Evolutionary conservation across 2,113 vertebrate genomes (phyloP).

Genomic region (Cygnus buccinator): DNA sequence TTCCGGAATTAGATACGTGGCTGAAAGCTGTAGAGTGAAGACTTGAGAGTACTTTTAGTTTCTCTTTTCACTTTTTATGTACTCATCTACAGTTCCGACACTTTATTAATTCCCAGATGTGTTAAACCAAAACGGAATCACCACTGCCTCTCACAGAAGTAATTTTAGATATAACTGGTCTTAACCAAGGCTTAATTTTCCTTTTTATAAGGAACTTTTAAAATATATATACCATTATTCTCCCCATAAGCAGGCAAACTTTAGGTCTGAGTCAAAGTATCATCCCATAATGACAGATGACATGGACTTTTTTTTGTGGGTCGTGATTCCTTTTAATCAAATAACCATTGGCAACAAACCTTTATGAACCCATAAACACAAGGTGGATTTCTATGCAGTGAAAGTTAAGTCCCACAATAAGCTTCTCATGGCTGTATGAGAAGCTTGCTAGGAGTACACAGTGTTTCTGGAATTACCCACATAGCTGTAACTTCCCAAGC

Average conservation of each 20-base stretch:
- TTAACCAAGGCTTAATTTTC: neutral
- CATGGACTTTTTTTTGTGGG: neutral
- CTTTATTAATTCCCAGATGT: neutral
- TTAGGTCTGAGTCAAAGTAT: neutral
- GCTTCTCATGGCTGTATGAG: neutral
- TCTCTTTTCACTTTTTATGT: neutral
- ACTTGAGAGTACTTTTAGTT: neutral
- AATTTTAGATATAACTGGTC: neutral
- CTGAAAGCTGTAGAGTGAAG: neutral
- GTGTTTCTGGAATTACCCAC: neutral
- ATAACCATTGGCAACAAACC: neutral
- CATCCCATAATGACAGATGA: neutral
- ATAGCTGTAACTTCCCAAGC: neutral
- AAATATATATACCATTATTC: neutral
- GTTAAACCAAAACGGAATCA: conserved; percentile 6
- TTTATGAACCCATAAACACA: neutral
- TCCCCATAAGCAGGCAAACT: neutral
- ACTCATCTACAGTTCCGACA: neutral
- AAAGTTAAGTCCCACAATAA: neutral
- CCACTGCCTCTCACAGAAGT: neutral
- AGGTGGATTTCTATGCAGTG: no score
- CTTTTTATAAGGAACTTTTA: neutral
- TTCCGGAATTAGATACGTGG: neutral
- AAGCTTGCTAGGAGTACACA: neutral
- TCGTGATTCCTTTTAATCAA: neutral